Base-by-base conservation (phyloP, 2,113 vertebrate genomes). In the Calonectris borealis region DNA sequence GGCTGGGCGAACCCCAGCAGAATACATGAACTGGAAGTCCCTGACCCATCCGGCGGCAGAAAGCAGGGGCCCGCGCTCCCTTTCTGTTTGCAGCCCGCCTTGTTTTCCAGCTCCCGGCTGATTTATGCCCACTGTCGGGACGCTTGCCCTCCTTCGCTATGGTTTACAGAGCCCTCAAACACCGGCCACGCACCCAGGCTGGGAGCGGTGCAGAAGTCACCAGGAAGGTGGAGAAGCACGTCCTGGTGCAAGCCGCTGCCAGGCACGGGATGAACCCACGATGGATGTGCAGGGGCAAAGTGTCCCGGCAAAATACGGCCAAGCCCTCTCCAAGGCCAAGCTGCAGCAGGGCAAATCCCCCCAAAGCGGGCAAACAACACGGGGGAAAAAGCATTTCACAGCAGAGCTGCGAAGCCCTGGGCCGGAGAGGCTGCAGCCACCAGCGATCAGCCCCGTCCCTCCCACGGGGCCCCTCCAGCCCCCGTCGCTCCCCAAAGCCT, bases 11-110 rank as follows among this genome's bases (percentile, higher is more conserved):
- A 88, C 51, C 85, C 73, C 70, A 1, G 91, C 89, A 87, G 70
- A 85, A 95, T 44, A 96, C 95, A 87, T 61, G 93, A 96, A 40
- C 84, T 95, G 88, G 83, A 86, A 92, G 95, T 86, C 72, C 77
- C 83, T 54, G 94, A 88, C 71, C 94, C 95, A 54, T 54, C 64
- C 72, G 66, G 87, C 12, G 2, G 91, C 93, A 25, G 68, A 3
- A 24, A 22, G 24, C 78, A 10, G 93, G 93, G 96, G 54, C 91
- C 94, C 69, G 11, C 11, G 15, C 80, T 92, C 86, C 92, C 95
- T 83, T 22, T 54, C 90, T 57, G 52, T 9, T 1, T 14, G 29
- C 89, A 73, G 86, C 93, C 89, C 6, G 64, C 61, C 61, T 79
- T 31, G 58, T 7, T 73, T 49, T 19, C 83, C 88, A 55, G 69